These are phyloP conservation scores for Paramuricea clavata DNA, from an alignment of 92 coral and sea anemone genomes.

Conservation along the genomic window DNA sequence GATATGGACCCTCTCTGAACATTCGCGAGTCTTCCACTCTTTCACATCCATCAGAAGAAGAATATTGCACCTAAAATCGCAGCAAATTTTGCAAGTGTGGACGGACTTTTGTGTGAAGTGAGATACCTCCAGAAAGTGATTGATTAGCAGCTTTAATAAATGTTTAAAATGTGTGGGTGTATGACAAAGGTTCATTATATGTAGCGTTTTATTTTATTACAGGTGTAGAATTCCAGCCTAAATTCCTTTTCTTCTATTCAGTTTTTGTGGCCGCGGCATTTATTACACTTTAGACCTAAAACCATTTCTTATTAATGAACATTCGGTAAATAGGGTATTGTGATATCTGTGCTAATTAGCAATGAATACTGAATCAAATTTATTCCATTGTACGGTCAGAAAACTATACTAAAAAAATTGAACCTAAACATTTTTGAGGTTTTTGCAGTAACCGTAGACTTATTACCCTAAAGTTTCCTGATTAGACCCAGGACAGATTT, in stretches of 20 bases:
- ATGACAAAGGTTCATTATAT: not conserved
- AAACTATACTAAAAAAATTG: not conserved
- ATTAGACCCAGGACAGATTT: too few relatives aligned
- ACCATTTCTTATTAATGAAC: slow-evolving; percentile 14
- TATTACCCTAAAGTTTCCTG: too few relatives aligned
- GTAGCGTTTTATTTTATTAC: not conserved
- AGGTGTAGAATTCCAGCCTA: not conserved
- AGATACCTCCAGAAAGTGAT: slow-evolving; percentile 35
- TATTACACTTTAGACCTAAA: not conserved
- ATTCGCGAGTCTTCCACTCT: too few relatives aligned
- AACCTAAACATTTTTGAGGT: not conserved
- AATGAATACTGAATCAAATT: not conserved
- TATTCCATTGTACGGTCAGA: not conserved
- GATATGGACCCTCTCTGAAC: too few relatives aligned
- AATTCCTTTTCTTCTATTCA: not conserved
- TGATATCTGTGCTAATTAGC: slow-evolving; percentile 7
- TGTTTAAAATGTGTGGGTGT: not conserved
- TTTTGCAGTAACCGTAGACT: too few relatives aligned
- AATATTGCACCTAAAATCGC: too few relatives aligned
- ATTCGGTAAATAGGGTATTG: not conserved
- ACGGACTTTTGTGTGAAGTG: too few relatives aligned
- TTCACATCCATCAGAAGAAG: too few relatives aligned
- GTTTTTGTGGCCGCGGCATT: not conserved
- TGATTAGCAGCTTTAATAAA: not conserved
- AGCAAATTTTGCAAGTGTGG: too few relatives aligned